These are phyloP conservation scores for Hippoglossus stenolepis DNA, from an alignment of 2,113 vertebrate species.

Conservation along the genomic window DNA sequence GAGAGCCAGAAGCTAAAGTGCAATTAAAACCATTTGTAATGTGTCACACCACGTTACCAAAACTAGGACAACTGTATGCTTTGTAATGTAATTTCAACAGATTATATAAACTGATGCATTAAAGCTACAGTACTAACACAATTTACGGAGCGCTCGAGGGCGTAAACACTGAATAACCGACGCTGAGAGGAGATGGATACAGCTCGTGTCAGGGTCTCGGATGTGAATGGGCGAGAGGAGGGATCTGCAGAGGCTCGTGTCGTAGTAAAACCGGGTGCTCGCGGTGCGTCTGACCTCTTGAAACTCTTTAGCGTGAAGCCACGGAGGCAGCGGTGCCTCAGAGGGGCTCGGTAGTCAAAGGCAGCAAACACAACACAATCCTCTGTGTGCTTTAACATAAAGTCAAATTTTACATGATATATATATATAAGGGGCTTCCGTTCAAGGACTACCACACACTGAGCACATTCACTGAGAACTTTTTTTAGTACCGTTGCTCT, in stretches of 20 bases:
- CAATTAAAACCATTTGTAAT: conserved; percentile 78
- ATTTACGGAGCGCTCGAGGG: conserved; percentile 51
- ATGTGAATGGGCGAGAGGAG: conserved; percentile 26
- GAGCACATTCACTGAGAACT: conserved; percentile 67
- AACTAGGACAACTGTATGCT: conserved; percentile 71
- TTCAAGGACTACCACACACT: conserved; percentile 69
- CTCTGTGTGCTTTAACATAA: not conserved
- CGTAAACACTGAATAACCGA: conserved; percentile 38
- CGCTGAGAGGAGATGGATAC: conserved; percentile 38
- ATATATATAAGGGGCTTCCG: conserved; percentile 35
- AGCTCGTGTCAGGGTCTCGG: conserved; percentile 2
- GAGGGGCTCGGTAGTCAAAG: not conserved
- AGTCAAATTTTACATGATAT: conserved; percentile 10
- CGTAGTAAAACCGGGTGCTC: conserved; percentile 28
- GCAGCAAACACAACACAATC: not conserved
- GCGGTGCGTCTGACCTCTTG: conserved; percentile 34
- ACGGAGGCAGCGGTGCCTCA: conserved; percentile 27
- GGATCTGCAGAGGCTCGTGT: conserved; percentile 36
- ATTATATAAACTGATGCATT: conserved; percentile 74
- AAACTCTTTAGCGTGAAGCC: conserved; percentile 23
- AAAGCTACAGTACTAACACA: conserved; percentile 54
- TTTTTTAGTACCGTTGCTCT: conserved; percentile 65
- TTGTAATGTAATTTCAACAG: conserved; percentile 72
- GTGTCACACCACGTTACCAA: conserved; percentile 72
- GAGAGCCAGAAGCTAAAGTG: conserved; percentile 68